phyloP scores from a whole-genome alignment of 2,888 invertebrate species.

The Synanthedon tipuliformis region DNA sequence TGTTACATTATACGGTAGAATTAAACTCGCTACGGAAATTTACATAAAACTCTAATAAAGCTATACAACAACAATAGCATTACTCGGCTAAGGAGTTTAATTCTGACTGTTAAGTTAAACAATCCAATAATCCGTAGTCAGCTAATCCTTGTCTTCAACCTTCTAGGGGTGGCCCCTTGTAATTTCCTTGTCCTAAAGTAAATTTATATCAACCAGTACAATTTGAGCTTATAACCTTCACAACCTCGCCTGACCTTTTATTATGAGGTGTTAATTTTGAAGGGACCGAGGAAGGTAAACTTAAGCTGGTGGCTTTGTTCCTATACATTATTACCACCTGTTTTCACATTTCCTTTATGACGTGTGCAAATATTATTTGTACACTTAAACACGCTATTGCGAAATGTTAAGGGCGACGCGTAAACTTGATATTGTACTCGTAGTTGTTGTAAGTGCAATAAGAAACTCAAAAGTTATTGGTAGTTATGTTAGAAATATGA shows the following conservation, averaged over 20 bases:
- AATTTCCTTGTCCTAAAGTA: constrained; percentile 16
- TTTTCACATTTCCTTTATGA: constrained; percentile 3
- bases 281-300: constrained; percentile 13
- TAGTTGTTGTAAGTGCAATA: too few species aligned
- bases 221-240: constrained; percentile 16
- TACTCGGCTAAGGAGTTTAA: not conserved
- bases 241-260: not conserved
- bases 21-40: not conserved
- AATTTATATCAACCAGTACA: constrained; percentile 26
- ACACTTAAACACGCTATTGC: not conserved
- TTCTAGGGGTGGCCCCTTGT: constrained; percentile 21
- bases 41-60: constrained; percentile 3
- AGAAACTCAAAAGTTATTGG: too few species aligned
- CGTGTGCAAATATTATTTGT: not conserved
- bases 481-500: too few species aligned
- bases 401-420: too few species aligned
- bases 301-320: constrained; percentile 15
- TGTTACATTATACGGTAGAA: too few species aligned
- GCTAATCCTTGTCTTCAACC: constrained; percentile 29
- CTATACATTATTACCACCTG: constrained; percentile 8
- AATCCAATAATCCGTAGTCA: constrained; percentile 34
- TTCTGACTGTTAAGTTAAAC: constrained; percentile 19
- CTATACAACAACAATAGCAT: constrained; percentile 2
- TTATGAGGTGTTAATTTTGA: not conserved
- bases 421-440: too few species aligned